Evolutionary conservation across 2,888 invertebrate species (phyloP).

Genomic region (Biston stratarius): DNA sequence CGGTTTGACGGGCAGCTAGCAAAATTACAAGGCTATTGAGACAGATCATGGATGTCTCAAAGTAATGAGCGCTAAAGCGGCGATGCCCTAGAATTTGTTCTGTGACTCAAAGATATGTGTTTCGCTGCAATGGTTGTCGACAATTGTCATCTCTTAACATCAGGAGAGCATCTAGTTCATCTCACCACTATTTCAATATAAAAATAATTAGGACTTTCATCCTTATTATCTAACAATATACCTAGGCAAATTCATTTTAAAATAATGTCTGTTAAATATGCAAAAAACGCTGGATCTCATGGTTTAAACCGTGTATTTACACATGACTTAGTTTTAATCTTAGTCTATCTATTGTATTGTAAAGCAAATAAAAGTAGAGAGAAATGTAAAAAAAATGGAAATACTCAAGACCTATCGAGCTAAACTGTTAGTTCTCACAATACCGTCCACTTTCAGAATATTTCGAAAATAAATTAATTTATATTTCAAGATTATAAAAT

Average conservation of each 20-base stretch:
- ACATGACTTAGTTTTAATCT: constrained; percentile 70
- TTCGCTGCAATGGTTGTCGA: too few species aligned
- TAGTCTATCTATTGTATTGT: constrained; percentile 51
- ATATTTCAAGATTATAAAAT: not conserved
- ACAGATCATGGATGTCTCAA: too few species aligned
- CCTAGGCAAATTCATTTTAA: not conserved
- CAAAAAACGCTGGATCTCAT: constrained; percentile 51
- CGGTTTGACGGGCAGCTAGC: too few species aligned
- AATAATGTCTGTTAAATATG: not conserved
- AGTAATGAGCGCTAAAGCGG: too few species aligned
- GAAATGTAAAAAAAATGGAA: constrained; percentile 19
- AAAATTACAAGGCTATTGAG: too few species aligned
- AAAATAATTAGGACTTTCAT: too few species aligned
- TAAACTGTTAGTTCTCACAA: constrained; percentile 2
- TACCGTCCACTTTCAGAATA: not conserved
- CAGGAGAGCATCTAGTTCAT: too few species aligned
- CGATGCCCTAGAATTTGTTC: too few species aligned
- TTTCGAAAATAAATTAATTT: not conserved
- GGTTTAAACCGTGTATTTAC: constrained; percentile 47
- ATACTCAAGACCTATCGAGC: constrained; percentile 5
- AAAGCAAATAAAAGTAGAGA: constrained; percentile 31
- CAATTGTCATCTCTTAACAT: too few species aligned
- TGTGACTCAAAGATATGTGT: too few species aligned
- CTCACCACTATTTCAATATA: too few species aligned
- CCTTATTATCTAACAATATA: too few species aligned